A percentile compares a stretch with the other conserved stretches of the same genome.
Evolutionary conservation across 2,113 vertebrate species (phyloP).

Genomic region (Nestor notabilis): DNA sequence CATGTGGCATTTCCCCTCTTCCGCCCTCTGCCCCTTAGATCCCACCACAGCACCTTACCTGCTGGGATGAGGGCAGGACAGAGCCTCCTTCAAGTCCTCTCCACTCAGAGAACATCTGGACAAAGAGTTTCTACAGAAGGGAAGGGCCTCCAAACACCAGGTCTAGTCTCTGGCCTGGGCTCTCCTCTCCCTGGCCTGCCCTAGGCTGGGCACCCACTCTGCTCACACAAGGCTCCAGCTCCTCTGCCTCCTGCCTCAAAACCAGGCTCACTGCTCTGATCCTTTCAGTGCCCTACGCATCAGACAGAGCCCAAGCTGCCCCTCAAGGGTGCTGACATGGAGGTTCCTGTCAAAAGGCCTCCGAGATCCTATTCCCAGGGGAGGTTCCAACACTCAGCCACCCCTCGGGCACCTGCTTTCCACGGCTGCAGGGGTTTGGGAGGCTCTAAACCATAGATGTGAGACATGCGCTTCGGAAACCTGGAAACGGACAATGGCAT

Average conservation of each 20-base stretch:
- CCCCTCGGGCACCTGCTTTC: neutral
- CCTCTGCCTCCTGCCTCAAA: neutral
- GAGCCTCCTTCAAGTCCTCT: conserved; percentile 50
- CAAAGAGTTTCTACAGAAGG: conserved; percentile 1
- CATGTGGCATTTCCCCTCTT: neutral
- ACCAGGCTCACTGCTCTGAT: neutral
- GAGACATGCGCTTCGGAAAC: neutral
- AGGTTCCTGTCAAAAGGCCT: neutral
- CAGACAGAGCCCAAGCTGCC: neutral
- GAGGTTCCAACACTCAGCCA: neutral
- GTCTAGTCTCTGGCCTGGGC: neutral
- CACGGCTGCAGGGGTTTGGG: neutral
- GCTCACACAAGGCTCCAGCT: neutral
- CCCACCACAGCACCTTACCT: conserved; percentile 65
- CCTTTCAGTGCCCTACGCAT: neutral
- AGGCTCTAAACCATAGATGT: neutral
- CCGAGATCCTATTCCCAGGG: neutral
- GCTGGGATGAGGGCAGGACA: conserved; percentile 34
- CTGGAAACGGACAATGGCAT: neutral
- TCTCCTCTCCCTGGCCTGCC: neutral
- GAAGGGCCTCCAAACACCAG: neutral
- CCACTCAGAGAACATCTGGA: conserved; percentile 49
- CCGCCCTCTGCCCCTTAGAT: neutral
- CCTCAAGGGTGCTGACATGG: rapidly evolving
- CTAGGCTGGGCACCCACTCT: neutral